Conservation (phyloP, 2,113 vertebrate species). For the Eretmochelys imbricata region DNA sequence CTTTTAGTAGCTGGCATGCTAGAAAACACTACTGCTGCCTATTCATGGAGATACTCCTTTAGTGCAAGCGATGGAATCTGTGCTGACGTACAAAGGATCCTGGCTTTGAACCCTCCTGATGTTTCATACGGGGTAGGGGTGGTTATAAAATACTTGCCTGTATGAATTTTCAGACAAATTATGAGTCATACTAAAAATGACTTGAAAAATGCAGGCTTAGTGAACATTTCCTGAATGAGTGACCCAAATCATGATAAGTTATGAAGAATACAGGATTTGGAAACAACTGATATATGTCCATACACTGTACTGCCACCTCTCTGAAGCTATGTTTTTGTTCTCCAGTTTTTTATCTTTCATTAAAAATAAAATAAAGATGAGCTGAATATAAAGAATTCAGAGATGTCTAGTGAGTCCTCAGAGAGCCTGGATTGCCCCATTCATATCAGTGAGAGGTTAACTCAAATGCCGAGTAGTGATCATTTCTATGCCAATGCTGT, state of each 20-base stretch:
- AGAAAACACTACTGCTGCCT: not conserved
- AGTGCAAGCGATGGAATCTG: not conserved
- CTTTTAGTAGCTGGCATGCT: not conserved
- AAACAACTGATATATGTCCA: not conserved
- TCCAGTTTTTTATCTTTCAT: not conserved
- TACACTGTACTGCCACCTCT: not conserved
- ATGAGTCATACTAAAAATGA: not conserved
- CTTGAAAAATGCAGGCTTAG: not conserved
- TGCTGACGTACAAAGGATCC: not conserved
- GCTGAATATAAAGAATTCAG: not conserved
- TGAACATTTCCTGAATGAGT: not conserved
- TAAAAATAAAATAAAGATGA: not conserved
- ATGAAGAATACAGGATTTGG: not conserved
- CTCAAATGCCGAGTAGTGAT: not conserved
- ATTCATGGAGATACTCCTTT: not conserved
- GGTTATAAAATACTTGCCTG: not conserved
- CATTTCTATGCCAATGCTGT: not conserved
- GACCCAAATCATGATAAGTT: not conserved
- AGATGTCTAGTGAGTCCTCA: not conserved
- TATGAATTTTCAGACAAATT: not conserved
- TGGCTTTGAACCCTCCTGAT: not conserved
- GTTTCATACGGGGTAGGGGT: fast-evolving
- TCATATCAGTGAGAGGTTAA: not conserved
- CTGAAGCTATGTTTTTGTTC: not conserved
- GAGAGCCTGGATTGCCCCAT: not conserved